Conservation (phyloP, 2,888 invertebrate genomes). For the Habroteleia sp. region DNA sequence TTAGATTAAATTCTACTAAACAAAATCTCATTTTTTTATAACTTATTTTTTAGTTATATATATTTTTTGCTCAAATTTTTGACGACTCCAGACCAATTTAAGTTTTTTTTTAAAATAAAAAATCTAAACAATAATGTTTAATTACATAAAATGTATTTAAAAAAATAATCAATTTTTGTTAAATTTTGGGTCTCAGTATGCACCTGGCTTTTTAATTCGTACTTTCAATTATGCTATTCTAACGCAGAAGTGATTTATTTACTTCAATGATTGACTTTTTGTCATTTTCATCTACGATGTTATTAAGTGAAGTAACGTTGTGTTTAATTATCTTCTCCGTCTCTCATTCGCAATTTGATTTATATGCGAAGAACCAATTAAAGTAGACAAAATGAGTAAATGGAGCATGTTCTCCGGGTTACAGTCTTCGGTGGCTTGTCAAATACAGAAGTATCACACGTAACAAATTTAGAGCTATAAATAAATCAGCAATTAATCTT, state of each 20-base stretch:
- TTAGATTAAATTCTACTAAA: not conserved
- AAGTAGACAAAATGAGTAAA: slow-evolving; percentile 57
- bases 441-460: slow-evolving; percentile 29
- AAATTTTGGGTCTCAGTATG: too few relatives aligned
- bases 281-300: slow-evolving; percentile 31
- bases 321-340: slow-evolving; percentile 43
- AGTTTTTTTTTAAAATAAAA: too few relatives aligned
- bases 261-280: slow-evolving; percentile 39
- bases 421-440: slow-evolving; percentile 40
- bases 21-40: too few relatives aligned
- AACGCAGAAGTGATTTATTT: too few relatives aligned
- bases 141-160: too few relatives aligned
- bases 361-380: slow-evolving; percentile 55
- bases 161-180: too few relatives aligned
- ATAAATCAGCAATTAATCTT: slow-evolving; percentile 47
- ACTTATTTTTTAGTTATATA: too few relatives aligned
- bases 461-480: slow-evolving; percentile 24
- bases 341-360: slow-evolving; percentile 52
- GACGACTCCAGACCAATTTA: too few relatives aligned
- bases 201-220: too few relatives aligned
- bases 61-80: too few relatives aligned
- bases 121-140: too few relatives aligned
- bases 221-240: too few relatives aligned
- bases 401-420: slow-evolving; percentile 35
- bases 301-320: slow-evolving; percentile 47